phyloP scores from a whole-genome alignment of 2,888 invertebrate species.

The Stenolophus ochropezus region DNA sequence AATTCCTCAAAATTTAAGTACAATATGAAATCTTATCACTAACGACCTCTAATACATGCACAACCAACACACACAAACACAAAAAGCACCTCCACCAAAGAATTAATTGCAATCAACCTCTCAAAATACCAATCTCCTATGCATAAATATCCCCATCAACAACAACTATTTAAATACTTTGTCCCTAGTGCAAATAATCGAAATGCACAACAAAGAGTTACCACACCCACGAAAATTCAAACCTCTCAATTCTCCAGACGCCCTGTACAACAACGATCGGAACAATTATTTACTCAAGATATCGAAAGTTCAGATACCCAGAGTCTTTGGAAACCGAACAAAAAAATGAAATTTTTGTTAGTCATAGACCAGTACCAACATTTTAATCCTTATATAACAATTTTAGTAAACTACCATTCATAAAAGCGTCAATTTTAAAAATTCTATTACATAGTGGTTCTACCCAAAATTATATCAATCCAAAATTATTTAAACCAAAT shows the following conservation, averaged over 20 bases:
- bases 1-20: not conserved
- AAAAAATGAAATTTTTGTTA: constrained; percentile 12
- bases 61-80: constrained; percentile 17
- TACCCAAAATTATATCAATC: constrained; percentile 18
- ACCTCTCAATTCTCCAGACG: constrained; percentile 6
- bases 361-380: not conserved
- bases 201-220: constrained; percentile 1
- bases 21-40: constrained; percentile 7
- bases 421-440: not conserved
- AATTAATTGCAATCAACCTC: not conserved
- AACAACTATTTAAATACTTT: not conserved
- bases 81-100: not conserved
- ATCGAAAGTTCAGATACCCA: not conserved
- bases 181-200: constrained; percentile 16
- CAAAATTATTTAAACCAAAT: constrained; percentile 13
- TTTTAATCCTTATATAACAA: constrained; percentile 15
- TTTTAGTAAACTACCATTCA: constrained; percentile 29
- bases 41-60: constrained; percentile 19
- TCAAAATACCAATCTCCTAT: not conserved
- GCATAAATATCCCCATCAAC: constrained; percentile 10
- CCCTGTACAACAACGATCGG: not conserved
- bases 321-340: not conserved
- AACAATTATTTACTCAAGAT: constrained; percentile 23
- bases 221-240: not conserved
- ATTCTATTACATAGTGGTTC: constrained; percentile 25